Base-by-base conservation (phyloP, 1,140 invertebrate genomes). In the Drosophila sproati region DNA sequence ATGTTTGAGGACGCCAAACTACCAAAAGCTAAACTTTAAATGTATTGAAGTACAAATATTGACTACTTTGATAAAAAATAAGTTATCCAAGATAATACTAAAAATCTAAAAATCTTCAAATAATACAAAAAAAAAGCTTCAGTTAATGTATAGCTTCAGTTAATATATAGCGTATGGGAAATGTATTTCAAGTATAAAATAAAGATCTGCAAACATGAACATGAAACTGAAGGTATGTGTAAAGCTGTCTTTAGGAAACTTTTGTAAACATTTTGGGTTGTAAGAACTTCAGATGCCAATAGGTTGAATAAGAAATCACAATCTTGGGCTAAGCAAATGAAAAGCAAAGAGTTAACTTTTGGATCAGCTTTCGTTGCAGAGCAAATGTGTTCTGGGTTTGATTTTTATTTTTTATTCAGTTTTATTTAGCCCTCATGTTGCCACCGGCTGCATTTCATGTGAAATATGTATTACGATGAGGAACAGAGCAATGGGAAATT, bases 391-490 rank as follows among this genome's bases (percentile, higher is more conserved):
- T 60, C n/a, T 34, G 31, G 29, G 56, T 28, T 47, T 34, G 47
- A 7, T 60, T 28, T 32, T 31, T 31, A 32, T 43, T 34, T 43
- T 41, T 31, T 8, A 8, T 31, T 3, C n/a, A n/a, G 31, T 10
- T 48, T 60, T 45, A 12, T 62, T 54, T 45, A 43, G 59, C 51
- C 51, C 55, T 55, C 37, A 66, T 67, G 47, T 73, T 32, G 69
- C 81, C 81, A 54, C 37, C 34, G 81, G 80, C 81, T 56, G 77
- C 78, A 78, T 72, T 81, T 86, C 75, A 82, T 82, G 72, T 73
- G 70, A 73, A 77, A 76, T 86, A 76, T 80, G 75, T 77, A 81
- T 86, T 82, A 80, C 67, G 61, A 78, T 71, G 69, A 77, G 78
- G 63, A 71, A 71, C 57, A 77, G 60, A 54, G 76, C 75, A 80